These are phyloP conservation scores for Sitta carolinensis DNA, from an alignment of 2,797 vertebrate species.

Conservation along the genomic window DNA sequence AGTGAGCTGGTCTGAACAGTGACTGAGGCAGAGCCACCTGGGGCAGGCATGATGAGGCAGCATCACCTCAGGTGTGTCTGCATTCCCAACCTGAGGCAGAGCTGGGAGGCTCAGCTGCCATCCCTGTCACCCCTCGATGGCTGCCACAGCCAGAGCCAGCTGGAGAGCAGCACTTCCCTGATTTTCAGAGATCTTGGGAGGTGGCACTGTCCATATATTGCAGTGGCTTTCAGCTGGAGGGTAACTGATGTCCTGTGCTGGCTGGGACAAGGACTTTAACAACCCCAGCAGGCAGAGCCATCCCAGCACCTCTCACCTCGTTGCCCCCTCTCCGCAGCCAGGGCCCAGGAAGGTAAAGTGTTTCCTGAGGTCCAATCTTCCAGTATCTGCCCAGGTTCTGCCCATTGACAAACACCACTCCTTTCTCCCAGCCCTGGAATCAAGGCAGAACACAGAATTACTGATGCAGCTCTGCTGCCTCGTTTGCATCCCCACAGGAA, in stretches of 20 bases:
- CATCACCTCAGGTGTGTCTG: neutral
- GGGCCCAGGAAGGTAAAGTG: conserved; percentile 89
- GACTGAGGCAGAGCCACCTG: neutral
- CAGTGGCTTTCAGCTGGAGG: neutral
- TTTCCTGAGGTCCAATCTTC: conserved; percentile 92
- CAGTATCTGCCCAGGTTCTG: conserved; percentile 93
- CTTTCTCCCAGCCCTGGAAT: conserved; percentile 91
- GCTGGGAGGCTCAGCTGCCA: neutral
- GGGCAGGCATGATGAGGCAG: neutral
- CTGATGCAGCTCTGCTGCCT: neutral
- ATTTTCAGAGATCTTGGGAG: neutral
- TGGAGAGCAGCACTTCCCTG: neutral
- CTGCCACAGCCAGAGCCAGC: neutral
- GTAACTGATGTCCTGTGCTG: neutral
- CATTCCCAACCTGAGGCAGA: neutral
- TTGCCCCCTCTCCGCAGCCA: conserved; percentile 88
- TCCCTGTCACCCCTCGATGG: neutral
- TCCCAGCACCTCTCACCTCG: conserved; percentile 77
- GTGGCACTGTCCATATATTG: accelerated
- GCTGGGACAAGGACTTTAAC: neutral
- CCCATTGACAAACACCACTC: conserved; percentile 90
- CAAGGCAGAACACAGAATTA: neutral
- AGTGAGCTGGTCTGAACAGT: neutral
- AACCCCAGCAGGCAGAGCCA: neutral
- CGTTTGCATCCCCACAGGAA: neutral